phyloP scores from a whole-genome alignment of 2,113 vertebrate genomes.

The Propithecus coquereli region DNA sequence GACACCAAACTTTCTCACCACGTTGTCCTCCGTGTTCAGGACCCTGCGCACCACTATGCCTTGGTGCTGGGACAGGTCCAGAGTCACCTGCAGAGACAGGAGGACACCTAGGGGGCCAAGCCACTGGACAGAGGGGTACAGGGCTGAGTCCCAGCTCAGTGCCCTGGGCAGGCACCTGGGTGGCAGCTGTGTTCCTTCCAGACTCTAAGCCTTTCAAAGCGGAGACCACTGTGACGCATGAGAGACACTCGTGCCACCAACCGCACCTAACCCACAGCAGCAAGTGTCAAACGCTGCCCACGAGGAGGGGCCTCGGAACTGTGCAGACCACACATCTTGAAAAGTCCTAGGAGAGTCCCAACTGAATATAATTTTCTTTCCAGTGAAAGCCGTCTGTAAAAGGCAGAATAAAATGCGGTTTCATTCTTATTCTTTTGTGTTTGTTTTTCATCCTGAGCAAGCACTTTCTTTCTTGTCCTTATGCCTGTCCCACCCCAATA shows the following conservation, averaged over 20 bases:
- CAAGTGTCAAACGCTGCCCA: background rate
- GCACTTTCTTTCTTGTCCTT: background rate
- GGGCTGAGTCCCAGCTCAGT: background rate
- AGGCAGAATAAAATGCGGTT: background rate
- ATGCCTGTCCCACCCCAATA: background rate
- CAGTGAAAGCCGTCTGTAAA: background rate
- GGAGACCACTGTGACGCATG: background rate
- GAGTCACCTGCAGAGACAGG: conserved; percentile 84
- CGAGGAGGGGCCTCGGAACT: background rate
- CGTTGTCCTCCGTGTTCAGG: conserved; percentile 81
- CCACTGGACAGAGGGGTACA: background rate
- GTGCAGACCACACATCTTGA: background rate
- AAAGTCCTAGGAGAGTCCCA: background rate
- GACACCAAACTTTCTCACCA: conserved; percentile 85
- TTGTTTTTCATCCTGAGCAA: background rate
- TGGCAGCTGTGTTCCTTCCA: background rate
- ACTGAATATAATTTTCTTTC: background rate
- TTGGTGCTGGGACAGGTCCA: conserved; percentile 92
- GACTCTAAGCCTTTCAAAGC: background rate
- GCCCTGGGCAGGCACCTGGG: background rate
- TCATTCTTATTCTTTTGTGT: background rate
- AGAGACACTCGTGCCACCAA: background rate
- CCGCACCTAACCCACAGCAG: fast-evolving
- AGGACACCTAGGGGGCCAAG: fast-evolving
- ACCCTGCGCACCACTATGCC: conserved; percentile 90